Evolutionary conservation across 1,140 invertebrate species (phyloP), one percentile per base, ranked within the genome.

Genomic region (Magallana ariakensis): DNA sequence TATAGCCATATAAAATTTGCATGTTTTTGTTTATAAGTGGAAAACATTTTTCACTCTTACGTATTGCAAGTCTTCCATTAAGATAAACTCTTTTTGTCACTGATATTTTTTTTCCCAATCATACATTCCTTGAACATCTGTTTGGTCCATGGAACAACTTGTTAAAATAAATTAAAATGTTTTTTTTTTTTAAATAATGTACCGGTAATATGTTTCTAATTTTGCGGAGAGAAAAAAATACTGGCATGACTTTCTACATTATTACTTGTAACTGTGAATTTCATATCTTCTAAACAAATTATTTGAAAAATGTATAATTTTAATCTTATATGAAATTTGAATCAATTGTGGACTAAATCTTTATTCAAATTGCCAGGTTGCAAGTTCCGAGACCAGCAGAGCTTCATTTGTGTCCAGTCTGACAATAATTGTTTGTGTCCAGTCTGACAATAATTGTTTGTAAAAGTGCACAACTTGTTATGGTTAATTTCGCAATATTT

Each of bases 401-500:
- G 66, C 10, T 9, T 26, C 22, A 33, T 22, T 26, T 75, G 33
- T 46, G 33, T 46, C n/a, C n/a, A n/a, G n/a, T 9, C 66, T 75
- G 66, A 11, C 66, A 70, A 19, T 22, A 75, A 26, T 70, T 70
- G 6, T 22, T 70, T 9, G n/a, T n/a, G n/a, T n/a, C n/a, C n/a
- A n/a, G n/a, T 9, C 62, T 70, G 62, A 9, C 62, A 66, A n/a
- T 19, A 70, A 22, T 75, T 75, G 8, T 26, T 75, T 11, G 66
- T 75, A 75, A 75, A 75, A 75, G 33, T 75, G 19, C 66, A 75
- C 66, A 11, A 75, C 33, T 75, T 75, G 9, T 26, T n/a, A 3
- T 26, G 33, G 66, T 75, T 75, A 13, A 75, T 26, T 26, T 33
- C 33, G 66, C 66, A 75, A 75, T 75, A 75, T 75, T 26, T 75